Percentiles rank a stretch among this genome's conserved stretches.
Evolutionary conservation across 92 coral and sea anemone genomes (phyloP).

Genomic region (Actinernus sp.): DNA sequence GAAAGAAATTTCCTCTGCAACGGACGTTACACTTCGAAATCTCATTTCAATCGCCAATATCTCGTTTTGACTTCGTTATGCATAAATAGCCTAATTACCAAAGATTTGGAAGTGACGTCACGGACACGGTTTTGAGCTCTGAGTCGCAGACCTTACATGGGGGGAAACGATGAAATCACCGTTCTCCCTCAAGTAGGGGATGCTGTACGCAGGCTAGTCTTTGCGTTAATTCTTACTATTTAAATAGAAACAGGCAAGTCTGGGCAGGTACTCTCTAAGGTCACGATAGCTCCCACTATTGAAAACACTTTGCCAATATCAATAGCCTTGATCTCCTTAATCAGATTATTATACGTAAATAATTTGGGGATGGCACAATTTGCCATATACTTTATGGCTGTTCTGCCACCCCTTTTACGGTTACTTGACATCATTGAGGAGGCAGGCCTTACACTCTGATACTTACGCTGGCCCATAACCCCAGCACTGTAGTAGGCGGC

Average conservation of each 20-base stretch:
- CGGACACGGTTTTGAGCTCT: too few relatives aligned
- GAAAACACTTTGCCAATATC: slow-evolving; percentile 28
- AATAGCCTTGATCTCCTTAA: slow-evolving; percentile 29
- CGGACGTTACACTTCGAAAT: too few relatives aligned
- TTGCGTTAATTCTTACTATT: too few relatives aligned
- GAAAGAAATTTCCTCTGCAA: too few relatives aligned
- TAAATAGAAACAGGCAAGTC: slow-evolving; percentile 65
- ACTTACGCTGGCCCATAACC: slow-evolving; percentile 68
- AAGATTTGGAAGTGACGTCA: too few relatives aligned
- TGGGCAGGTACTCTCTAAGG: slow-evolving; percentile 64
- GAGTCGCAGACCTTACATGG: too few relatives aligned
- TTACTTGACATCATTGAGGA: slow-evolving; percentile 29
- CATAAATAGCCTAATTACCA: too few relatives aligned
- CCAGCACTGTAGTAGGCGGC: slow-evolving; percentile 55
- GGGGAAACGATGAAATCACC: too few relatives aligned
- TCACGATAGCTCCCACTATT: slow-evolving; percentile 59
- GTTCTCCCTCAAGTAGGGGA: too few relatives aligned
- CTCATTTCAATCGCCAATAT: too few relatives aligned
- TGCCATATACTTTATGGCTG: slow-evolving; percentile 32
- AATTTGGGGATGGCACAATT: slow-evolving; percentile 64
- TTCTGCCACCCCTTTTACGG: slow-evolving; percentile 51
- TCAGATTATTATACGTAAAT: slow-evolving; percentile 37
- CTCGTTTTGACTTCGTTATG: too few relatives aligned
- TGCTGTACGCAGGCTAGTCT: too few relatives aligned
- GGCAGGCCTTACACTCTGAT: slow-evolving; percentile 43